phyloP scores from a whole-genome alignment of 2,888 invertebrate genomes.

The Lottia scabra region DNA sequence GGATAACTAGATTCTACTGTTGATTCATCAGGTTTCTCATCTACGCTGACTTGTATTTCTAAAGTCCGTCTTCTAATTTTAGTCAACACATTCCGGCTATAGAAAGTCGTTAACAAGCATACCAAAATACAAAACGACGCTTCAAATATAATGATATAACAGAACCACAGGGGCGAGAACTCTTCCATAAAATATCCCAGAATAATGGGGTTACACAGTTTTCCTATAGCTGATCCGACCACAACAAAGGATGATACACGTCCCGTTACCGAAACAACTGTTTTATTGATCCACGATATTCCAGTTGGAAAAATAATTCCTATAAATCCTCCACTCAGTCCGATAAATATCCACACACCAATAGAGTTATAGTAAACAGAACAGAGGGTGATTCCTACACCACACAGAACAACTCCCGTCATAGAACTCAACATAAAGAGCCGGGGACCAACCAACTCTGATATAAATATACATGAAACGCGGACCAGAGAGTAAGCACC shows the following conservation, averaged over 20 bases:
- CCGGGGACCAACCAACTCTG: not conserved
- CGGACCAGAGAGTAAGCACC: not conserved
- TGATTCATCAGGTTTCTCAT: not conserved
- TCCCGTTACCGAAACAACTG: not conserved
- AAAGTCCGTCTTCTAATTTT: not conserved
- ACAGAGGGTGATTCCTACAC: not conserved
- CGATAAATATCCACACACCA: not conserved
- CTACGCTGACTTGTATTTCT: not conserved
- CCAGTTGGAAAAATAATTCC: not conserved
- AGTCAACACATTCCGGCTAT: not conserved
- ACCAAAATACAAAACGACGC: not conserved
- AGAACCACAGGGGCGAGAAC: not conserved
- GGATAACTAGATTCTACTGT: no score
- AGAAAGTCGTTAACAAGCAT: not conserved
- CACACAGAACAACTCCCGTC: not conserved
- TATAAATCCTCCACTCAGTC: not conserved
- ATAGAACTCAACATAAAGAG: not conserved
- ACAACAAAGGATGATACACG: not conserved
- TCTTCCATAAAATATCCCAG: conserved; percentile 1
- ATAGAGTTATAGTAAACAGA: not conserved
- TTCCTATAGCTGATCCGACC: not conserved
- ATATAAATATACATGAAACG: not conserved
- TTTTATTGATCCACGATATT: not conserved
- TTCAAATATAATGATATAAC: not conserved
- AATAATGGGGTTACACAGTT: not conserved